These are phyloP conservation scores for Apodemus agrarius DNA, from an alignment of 2,797 vertebrate species.

Conservation along the genomic window DNA sequence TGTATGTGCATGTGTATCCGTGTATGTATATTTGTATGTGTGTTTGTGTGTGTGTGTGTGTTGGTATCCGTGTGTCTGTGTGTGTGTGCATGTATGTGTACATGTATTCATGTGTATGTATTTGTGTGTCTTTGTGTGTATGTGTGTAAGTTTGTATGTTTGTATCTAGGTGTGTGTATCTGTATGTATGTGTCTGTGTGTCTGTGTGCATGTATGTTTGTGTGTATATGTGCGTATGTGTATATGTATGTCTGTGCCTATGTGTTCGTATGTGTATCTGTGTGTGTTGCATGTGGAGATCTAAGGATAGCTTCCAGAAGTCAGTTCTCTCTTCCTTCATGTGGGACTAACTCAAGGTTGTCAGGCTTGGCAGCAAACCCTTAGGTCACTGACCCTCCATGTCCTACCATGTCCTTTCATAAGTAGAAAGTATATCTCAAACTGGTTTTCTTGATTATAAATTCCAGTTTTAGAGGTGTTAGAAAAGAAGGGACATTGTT, in stretches of 20 bases:
- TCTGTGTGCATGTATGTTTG: fast-evolving
- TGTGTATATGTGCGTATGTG: neutral
- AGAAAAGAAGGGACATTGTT: neutral
- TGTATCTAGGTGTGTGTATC: neutral
- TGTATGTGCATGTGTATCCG: neutral
- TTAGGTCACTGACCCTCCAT: neutral
- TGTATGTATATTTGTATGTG: neutral
- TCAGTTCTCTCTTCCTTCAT: neutral
- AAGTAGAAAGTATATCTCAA: neutral
- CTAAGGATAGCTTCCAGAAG: neutral
- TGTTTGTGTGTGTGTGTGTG: neutral
- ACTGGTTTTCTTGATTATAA: constrained; percentile 11
- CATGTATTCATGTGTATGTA: neutral
- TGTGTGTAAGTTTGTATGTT: fast-evolving
- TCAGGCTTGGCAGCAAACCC: neutral
- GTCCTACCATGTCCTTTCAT: neutral
- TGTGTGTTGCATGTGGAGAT: neutral
- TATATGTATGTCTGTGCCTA: neutral
- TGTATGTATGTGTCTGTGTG: neutral
- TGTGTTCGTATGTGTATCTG: fast-evolving
- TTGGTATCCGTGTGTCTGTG: neutral
- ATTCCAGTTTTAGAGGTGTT: constrained; percentile 41
- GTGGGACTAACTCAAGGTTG: neutral
- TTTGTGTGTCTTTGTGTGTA: neutral
- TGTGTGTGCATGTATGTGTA: fast-evolving